Evolutionary conservation across 1,140 invertebrate genomes (phyloP).

Genomic region (Parasteatoda tepidariorum): DNA sequence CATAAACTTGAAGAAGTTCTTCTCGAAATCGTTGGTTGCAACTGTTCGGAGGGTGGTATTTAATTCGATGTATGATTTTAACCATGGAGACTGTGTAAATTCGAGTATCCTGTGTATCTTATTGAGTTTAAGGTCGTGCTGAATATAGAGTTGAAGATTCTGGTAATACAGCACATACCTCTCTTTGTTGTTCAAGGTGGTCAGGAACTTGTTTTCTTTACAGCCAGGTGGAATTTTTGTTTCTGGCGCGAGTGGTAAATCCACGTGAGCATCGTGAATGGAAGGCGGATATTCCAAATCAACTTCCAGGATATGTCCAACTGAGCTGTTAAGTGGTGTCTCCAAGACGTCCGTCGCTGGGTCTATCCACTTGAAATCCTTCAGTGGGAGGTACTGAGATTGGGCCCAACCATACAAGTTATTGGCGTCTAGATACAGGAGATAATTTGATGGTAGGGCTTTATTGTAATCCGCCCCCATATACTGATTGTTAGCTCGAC

Average conservation of each 20-base stretch:
- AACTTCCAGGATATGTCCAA: background rate
- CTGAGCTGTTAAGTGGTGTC: background rate
- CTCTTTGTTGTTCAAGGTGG: background rate
- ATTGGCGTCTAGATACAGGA: background rate
- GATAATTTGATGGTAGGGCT: background rate
- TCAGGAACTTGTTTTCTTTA: background rate
- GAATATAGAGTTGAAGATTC: background rate
- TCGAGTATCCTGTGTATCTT: conserved; percentile 12
- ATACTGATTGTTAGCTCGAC: conserved; percentile 1
- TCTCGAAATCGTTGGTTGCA: conserved; percentile 68
- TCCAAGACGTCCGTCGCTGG: background rate
- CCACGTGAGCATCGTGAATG: background rate
- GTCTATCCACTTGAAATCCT: background rate
- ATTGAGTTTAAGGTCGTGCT: background rate
- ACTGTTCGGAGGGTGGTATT: conserved; percentile 63
- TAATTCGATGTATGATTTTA: background rate
- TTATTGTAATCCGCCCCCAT: background rate
- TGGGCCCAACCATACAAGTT: background rate
- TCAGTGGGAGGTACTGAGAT: background rate
- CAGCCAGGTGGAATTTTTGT: background rate
- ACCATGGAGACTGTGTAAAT: conserved; percentile 5
- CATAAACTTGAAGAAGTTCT: conserved; percentile 70
- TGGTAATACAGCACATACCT: background rate
- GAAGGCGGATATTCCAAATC: background rate
- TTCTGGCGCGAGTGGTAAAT: background rate